Evolutionary conservation across 2,888 invertebrate genomes (phyloP).

Genomic region (Spodoptera littoralis): DNA sequence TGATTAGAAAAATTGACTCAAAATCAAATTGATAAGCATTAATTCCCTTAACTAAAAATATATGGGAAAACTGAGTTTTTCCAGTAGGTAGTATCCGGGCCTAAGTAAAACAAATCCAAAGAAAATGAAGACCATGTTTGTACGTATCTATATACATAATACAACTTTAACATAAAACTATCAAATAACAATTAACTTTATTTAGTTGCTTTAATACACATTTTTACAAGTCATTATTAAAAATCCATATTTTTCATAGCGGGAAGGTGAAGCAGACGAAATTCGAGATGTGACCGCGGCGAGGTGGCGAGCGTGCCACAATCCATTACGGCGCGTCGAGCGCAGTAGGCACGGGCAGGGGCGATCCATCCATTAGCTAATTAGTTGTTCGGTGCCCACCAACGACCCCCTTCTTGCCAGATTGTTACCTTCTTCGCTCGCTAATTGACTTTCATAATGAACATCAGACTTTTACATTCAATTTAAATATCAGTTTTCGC

Average conservation of each 20-base stretch:
- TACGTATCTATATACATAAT: too few relatives aligned
- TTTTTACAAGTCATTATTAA: constrained; percentile 40
- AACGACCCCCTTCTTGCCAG: constrained; percentile 84
- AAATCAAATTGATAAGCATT: too few relatives aligned
- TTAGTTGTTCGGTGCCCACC: constrained; percentile 69
- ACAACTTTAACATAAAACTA: too few relatives aligned
- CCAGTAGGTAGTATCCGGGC: too few relatives aligned
- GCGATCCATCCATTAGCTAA: constrained; percentile 84
- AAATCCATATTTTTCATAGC: constrained; percentile 45
- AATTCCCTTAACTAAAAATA: too few relatives aligned
- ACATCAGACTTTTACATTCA: constrained; percentile 40
- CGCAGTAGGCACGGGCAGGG: constrained; percentile 56
- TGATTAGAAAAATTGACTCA: too few relatives aligned
- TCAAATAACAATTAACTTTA: constrained; percentile 1
- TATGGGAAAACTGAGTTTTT: too few relatives aligned
- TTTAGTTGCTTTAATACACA: not conserved
- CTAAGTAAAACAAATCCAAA: too few relatives aligned
- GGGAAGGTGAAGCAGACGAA: constrained; percentile 50
- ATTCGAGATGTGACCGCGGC: constrained; percentile 75
- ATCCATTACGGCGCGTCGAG: constrained; percentile 75
- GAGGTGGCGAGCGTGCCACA: constrained; percentile 79
- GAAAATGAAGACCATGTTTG: too few relatives aligned
- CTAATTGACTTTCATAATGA: constrained; percentile 79
- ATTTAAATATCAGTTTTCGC: constrained; percentile 41
- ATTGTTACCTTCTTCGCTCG: constrained; percentile 81